phyloP scores from a whole-genome alignment of 2,888 invertebrate genomes.

The Cheilosia grossa region DNA sequence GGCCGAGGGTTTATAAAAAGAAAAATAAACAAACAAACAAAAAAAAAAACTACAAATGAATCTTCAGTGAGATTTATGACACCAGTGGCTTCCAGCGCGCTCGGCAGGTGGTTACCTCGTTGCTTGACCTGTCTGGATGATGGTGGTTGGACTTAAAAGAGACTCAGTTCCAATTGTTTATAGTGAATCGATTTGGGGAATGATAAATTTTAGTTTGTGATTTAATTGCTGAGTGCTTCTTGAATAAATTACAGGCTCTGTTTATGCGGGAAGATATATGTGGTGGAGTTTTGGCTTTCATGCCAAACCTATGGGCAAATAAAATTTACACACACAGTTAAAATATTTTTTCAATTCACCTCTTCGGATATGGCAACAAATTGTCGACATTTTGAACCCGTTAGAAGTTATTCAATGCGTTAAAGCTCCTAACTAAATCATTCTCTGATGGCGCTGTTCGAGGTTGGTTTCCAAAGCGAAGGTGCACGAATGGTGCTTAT shows the following conservation, averaged over 20 bases:
- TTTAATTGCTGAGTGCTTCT: constrained; percentile 8
- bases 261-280: neutral
- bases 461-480: too few relatives aligned
- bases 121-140: constrained; percentile 28
- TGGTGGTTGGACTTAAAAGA: constrained; percentile 29
- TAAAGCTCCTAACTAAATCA: too few relatives aligned
- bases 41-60: constrained; percentile 70
- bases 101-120: constrained; percentile 65
- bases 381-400: too few relatives aligned
- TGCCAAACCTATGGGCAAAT: too few relatives aligned
- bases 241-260: neutral
- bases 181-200: constrained; percentile 37
- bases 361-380: too few relatives aligned
- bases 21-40: too few relatives aligned
- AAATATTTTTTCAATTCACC: too few relatives aligned
- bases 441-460: too few relatives aligned
- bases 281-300: too few relatives aligned
- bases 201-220: constrained; percentile 22
- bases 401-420: too few relatives aligned
- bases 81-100: constrained; percentile 59
- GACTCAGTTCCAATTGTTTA: constrained; percentile 36
- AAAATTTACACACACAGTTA: too few relatives aligned
- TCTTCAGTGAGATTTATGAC: constrained; percentile 74
- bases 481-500: too few relatives aligned
- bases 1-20: constrained; percentile 45